Conservation (phyloP, 2,797 vertebrate genomes). For the Tadarida brasiliensis region DNA sequence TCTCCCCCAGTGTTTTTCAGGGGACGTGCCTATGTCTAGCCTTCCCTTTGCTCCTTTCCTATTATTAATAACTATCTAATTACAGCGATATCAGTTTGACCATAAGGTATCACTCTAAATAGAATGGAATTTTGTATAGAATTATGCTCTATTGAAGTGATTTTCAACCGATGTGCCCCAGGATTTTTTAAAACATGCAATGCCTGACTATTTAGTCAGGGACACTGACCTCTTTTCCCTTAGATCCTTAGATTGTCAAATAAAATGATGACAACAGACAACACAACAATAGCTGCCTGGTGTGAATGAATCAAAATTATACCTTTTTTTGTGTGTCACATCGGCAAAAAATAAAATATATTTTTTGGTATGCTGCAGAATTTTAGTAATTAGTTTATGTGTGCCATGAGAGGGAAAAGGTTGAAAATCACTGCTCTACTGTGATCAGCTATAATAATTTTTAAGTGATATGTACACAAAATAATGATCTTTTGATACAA, state of each 20-base stretch:
- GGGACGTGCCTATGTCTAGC: neutral
- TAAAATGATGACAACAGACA: neutral
- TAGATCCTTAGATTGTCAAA: neutral
- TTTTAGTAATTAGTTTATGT: neutral
- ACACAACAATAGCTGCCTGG: neutral
- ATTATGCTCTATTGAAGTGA: neutral
- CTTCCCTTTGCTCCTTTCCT: too few species aligned
- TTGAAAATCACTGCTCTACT: neutral
- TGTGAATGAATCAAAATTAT: neutral
- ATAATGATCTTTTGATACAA: conserved; percentile 11
- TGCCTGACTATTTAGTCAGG: neutral
- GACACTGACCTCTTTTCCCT: neutral
- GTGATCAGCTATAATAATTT: neutral
- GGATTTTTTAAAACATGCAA: neutral
- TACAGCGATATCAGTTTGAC: neutral
- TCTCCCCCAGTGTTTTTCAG: neutral
- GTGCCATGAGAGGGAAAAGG: neutral
- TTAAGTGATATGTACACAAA: neutral
- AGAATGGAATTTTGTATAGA: neutral
- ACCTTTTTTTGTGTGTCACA: neutral
- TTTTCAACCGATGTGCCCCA: neutral
- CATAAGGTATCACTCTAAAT: neutral
- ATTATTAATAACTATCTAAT: too few species aligned
- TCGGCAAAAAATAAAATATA: neutral
- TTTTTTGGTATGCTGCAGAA: neutral